A percentile compares a stretch with the other conserved stretches of the same genome.
Evolutionary conservation across 2,113 vertebrate genomes (phyloP).

Genomic region (Tapirus terrestris): DNA sequence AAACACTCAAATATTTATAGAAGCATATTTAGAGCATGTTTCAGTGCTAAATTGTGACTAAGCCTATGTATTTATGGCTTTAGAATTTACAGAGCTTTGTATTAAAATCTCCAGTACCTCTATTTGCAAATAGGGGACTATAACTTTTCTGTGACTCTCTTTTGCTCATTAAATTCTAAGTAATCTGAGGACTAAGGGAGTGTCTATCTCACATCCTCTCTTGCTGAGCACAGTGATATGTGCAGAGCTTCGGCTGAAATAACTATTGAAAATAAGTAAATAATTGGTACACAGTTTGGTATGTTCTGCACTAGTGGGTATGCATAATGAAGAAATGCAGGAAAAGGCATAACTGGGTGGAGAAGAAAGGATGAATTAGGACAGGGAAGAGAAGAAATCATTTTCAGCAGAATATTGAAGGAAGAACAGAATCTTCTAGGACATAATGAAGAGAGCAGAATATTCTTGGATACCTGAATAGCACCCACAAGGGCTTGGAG

Average conservation of each 20-base stretch:
- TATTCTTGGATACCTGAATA: not conserved
- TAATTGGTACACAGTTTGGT: not conserved
- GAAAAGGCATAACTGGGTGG: not conserved
- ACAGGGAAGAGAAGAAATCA: not conserved
- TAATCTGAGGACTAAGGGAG: not conserved
- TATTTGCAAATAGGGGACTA: not conserved
- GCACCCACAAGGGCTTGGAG: fast-evolving
- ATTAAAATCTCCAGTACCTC: not conserved
- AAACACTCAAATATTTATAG: slow-evolving; percentile 19
- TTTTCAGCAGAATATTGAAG: not conserved
- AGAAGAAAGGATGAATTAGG: not conserved
- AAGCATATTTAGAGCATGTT: not conserved
- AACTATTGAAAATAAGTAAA: not conserved
- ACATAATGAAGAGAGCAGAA: not conserved
- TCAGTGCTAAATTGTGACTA: not conserved
- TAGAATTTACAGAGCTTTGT: not conserved
- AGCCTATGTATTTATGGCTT: not conserved
- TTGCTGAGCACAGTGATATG: not conserved
- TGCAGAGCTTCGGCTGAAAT: not conserved
- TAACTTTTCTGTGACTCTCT: not conserved
- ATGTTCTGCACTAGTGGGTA: not conserved
- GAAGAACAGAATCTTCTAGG: not conserved
- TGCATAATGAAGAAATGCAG: not conserved
- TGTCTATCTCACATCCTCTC: not conserved
- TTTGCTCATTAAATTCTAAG: not conserved